Base-by-base conservation (phyloP, 2,797 vertebrate genomes). In the Pangasius larnaudii region DNA sequence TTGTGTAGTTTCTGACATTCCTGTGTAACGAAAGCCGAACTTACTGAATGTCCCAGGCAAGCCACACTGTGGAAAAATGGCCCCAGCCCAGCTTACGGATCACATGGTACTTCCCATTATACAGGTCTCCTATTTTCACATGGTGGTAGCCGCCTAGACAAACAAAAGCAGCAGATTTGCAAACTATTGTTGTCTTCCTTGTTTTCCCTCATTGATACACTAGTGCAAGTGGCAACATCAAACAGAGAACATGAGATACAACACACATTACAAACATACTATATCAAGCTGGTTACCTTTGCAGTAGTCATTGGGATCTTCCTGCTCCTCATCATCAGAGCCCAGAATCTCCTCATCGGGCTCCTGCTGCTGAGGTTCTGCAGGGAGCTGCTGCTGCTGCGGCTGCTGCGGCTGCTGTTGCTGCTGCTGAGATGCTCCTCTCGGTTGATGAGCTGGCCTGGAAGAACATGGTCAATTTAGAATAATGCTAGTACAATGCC, bases 51-150 rank as follows among this genome's bases (percentile, higher is more conserved):
- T 99, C 98, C 98, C 98, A 99, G 39, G 98, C 98, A 33, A 99
- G 96, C 98, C 98, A 99, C 89, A 99, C 98, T 0, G 98, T 99
- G 84, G 98, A 99, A 94, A 99, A 99, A 94, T 99, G 98, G 82
- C 98, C 98, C 98, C 98, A 99, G 93, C 98, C 98, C 69, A 99
- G 95, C 92, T 99, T 99, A 78, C 98, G 96, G 92, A 99, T 99
- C 24, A 99, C 98, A 14, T 99, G 98, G 91, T 99, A 99, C 91
- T 98, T 97, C 13, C 98, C 97, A n/a, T 98, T 99, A 89, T 98
- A 99, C 36, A 99, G 97, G 94, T 99, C 98, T 88, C 98, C 98
- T n/a, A 99, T 99, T 95, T 99, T 99, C 89, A 99, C 98, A 42
- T 98, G 98, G 93, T 99, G 98, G 92, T 99, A 99, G 72, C 98